Evolutionary conservation across 2,888 invertebrate species (phyloP), one percentile per base, ranked within the genome.

Genomic region (Aspidapion aeneum): DNA sequence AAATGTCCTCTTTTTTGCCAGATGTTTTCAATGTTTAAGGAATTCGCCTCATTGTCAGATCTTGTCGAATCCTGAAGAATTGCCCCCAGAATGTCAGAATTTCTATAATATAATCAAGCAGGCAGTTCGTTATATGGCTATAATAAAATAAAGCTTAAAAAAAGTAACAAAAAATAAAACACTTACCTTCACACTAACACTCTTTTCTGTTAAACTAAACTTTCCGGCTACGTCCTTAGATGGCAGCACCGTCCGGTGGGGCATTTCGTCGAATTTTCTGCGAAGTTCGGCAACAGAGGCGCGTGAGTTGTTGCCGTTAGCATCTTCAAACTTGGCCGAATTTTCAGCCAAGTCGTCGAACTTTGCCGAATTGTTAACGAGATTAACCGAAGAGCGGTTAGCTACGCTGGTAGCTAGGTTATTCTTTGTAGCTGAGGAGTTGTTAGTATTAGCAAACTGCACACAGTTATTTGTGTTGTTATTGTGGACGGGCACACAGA

Each of bases 221-320:
- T 35, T 35, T 35, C 35, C 35, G 5, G 35, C 35, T 12, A 35
- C 35, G 35, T 35, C 35, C 35, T 35, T 56, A 18, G 56, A 21
- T 3, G 52, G 52, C 17, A 19, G 52, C 52, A 19, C 52, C 65
- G 81, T 48, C 69, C 64, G 70, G 59, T 66, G 56, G 62, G 69
- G 81, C 21, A 81, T 73, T 7, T 75, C 74, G 73, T 86, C 86
- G 75, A 71, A 86, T 68, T 82, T 81, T 71, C 84, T 84, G 63
- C 86, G 78, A 61, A 86, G 83, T 70, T 87, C 87, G 1, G 85
- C 83, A 2, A 86, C 85, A 2, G 85, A 83, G 1, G 84, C 77
- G 62, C 79, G 82, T 72, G 86, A 86, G 73, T 87, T 86, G 74
- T 87, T 86, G 67, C 82, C 83, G 74, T 86, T 85, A 70, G 84